phyloP scores from a whole-genome alignment of 2,797 vertebrate species.

The Meda fulgida region DNA sequence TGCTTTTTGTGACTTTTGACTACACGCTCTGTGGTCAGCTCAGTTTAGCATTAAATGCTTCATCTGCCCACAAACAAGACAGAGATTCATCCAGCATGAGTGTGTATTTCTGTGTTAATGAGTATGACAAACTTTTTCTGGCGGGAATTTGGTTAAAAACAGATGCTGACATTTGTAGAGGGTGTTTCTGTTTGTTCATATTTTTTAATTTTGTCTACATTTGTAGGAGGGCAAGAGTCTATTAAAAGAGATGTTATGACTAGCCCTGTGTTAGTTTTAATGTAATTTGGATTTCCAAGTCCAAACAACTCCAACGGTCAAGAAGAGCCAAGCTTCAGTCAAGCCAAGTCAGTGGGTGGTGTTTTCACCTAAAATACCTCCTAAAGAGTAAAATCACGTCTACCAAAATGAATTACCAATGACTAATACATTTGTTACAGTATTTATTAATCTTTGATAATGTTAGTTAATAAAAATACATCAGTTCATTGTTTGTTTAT shows the following conservation, averaged over 20 bases:
- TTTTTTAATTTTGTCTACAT: neutral
- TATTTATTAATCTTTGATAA: no score
- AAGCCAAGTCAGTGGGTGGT: neutral
- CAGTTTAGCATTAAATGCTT: slow-evolving; percentile 5
- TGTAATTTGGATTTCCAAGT: slow-evolving; percentile 22
- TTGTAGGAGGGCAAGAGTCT: neutral
- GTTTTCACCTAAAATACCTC: slow-evolving; percentile 19
- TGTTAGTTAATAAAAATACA: no score
- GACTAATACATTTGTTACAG: no score
- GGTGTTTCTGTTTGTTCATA: neutral
- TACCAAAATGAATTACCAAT: no score
- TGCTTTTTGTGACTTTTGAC: neutral
- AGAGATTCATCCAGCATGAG: neutral
- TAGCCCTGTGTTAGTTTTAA: slow-evolving; percentile 30
- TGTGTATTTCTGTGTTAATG: neutral
- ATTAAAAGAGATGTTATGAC: slow-evolving; percentile 17
- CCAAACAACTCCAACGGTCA: slow-evolving; percentile 27
- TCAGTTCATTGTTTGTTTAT: no score
- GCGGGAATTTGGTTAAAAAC: neutral
- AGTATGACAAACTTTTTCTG: neutral
- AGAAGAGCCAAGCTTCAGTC: slow-evolving; percentile 11
- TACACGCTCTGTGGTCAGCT: slow-evolving; percentile 10
- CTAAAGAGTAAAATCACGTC: slow-evolving; percentile 27
- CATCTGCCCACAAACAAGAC: neutral
- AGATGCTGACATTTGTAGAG: slow-evolving; percentile 7